Evolutionary conservation across 2,113 vertebrate species (phyloP).

Genomic region (Phalacrocorax pelagicus): DNA sequence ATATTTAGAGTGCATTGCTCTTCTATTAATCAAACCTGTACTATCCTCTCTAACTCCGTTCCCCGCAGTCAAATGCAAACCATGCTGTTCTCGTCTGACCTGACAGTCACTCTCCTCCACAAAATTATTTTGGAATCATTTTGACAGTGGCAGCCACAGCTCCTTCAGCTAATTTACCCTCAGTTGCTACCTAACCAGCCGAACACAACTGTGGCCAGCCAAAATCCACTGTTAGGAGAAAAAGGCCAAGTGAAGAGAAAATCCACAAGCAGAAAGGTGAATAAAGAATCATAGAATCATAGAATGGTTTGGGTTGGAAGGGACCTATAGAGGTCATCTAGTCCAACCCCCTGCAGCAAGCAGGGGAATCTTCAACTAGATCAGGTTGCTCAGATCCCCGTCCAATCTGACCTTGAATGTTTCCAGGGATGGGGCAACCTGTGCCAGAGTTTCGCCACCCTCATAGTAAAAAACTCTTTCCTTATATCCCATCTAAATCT

Average conservation of each 20-base stretch:
- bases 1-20: not conserved
- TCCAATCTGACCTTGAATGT: too few species aligned
- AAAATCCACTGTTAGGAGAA: not conserved
- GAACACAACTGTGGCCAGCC: not conserved
- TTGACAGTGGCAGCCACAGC: not conserved
- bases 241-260: not conserved
- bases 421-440: too few species aligned
- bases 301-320: too few species aligned
- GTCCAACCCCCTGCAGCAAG: too few species aligned
- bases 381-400: too few species aligned
- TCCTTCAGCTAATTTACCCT: conserved; percentile 29
- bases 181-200: not conserved
- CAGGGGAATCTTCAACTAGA: too few species aligned
- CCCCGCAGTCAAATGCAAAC: not conserved
- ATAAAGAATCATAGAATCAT: too few species aligned
- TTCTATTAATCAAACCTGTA: not conserved
- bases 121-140: conserved; percentile 16
- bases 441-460: too few species aligned
- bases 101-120: not conserved
- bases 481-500: too few species aligned
- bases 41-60: not conserved
- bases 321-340: too few species aligned
- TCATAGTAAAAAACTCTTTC: too few species aligned
- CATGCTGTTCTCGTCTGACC: not conserved
- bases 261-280: not conserved